phyloP scores from a whole-genome alignment of 2,113 vertebrate genomes.

The Ceyx cyanopectus region DNA sequence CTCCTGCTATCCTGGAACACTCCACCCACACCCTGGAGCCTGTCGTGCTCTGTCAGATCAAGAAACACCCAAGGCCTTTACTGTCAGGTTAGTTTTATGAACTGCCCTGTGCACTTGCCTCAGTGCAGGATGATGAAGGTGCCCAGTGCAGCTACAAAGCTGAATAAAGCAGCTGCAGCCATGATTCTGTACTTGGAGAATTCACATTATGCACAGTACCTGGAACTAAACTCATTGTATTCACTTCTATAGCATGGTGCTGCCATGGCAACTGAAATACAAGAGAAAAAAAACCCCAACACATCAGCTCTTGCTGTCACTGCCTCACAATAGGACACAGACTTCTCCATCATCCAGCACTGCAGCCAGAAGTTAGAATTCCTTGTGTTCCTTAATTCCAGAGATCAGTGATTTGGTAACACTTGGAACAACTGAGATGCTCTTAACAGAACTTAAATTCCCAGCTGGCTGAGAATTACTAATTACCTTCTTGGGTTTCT shows the following conservation, averaged over 20 bases:
- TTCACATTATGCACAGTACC: neutral
- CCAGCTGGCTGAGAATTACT: neutral
- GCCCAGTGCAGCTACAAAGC: neutral
- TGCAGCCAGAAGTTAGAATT: neutral
- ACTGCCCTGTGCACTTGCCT: neutral
- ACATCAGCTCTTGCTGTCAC: constrained; percentile 10
- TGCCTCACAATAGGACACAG: neutral
- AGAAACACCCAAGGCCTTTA: neutral
- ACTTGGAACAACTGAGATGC: neutral
- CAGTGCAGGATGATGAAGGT: neutral
- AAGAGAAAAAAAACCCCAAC: neutral
- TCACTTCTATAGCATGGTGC: neutral
- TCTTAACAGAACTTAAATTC: neutral
- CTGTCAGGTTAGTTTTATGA: neutral
- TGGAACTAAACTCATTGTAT: neutral
- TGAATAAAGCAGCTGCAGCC: neutral
- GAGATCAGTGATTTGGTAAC: neutral
- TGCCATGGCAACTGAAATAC: constrained; percentile 47
- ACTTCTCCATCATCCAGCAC: neutral
- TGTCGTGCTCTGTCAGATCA: neutral
- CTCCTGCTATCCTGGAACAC: neutral
- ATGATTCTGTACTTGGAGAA: neutral
- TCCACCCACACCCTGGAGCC: neutral
- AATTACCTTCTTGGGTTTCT: neutral
- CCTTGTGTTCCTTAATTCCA: neutral